Base-by-base conservation (phyloP, 2,113 vertebrate species). In the Pedetes capensis region DNA sequence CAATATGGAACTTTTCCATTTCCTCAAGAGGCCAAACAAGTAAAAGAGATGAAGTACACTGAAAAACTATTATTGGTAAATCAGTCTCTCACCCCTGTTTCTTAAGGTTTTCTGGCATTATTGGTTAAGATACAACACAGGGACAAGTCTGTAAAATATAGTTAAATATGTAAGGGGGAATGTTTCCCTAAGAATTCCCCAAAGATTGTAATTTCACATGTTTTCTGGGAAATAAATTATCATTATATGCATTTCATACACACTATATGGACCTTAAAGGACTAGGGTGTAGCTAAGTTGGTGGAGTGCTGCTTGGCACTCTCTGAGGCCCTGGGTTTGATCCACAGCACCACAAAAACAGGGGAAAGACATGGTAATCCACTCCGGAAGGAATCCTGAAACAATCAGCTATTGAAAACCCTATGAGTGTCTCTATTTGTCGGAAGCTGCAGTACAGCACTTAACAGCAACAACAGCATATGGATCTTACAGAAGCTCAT, bases 1-100 rank as follows among this genome's bases (percentile, higher is more conserved):
- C 96, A 95, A 80, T 93, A 89, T 89, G 83, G 75, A 97, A 96
- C 97, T 94, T 97, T 95, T 93, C 44, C 88, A 93, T 71, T 85
- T 95, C 18, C 18, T 64, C 79, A 57, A 87, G 42, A 94, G 23
- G 44, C 63, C 3, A 49, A 93, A 83, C 8, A 47, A 18, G n/a
- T n/a, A 85, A 81, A 92, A 87, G 25, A 66, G 32, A 95, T 64
- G 9, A 95, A 93, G 47, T n/a, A 47, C 32, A 91, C 68, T 49
- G 17, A 16, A 94, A 96, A 89, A 81, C 25, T 61, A 20, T 66
- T 80, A 34, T 25, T 80, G n/a, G 78, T 89, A 61, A 92, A 95
- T 95, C 27, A 82, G 61, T 51, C 39, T 72, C n/a, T 95, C 63
- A 57, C 18, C 91, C 90, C 63, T 96, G 22, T 83, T 95, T 93